Evolutionary conservation across 23 tunicate species (phyloP).

Genomic region (Trididemnum miniatum): DNA sequence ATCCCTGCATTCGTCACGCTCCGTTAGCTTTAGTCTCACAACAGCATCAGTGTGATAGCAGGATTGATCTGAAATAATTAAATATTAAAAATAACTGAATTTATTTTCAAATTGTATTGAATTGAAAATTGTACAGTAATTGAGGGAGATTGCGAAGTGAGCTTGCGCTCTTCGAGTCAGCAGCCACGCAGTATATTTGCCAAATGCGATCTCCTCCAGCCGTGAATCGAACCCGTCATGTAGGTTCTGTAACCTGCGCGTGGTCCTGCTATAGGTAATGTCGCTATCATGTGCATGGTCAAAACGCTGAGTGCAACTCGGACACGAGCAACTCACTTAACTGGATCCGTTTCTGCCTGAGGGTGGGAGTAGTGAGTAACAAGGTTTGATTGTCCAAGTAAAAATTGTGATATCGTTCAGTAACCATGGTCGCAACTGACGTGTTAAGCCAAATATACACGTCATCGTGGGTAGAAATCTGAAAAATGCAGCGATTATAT

Average conservation of each 20-base stretch:
- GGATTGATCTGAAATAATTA: not conserved
- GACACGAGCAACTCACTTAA: not conserved
- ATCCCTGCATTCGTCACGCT: not conserved
- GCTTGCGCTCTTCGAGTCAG: no score
- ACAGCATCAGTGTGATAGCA: not conserved
- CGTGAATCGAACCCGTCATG: no score
- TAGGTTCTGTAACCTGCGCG: no score
- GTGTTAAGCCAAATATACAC: slow-evolving; percentile 34
- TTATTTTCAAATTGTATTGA: no score
- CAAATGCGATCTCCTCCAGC: no score
- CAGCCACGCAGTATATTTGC: no score
- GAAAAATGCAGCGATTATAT: not conserved
- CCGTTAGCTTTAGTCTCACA: not conserved
- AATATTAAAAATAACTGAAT: no score
- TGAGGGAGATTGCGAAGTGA: no score
- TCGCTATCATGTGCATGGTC: no score
- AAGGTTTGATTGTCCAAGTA: slow-evolving; percentile 42
- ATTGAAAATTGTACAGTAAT: no score
- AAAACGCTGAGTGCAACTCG: no score
- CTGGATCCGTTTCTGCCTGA: slow-evolving; percentile 57
- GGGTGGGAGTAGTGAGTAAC: slow-evolving; percentile 21
- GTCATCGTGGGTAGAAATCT: slow-evolving; percentile 16
- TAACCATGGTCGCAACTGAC: slow-evolving; percentile 23
- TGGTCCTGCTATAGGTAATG: no score
- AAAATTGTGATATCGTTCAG: slow-evolving; percentile 18